These are phyloP conservation scores for Jordanella pulchra DNA, from an alignment of 2,797 vertebrate genomes.

Conservation along the genomic window DNA sequence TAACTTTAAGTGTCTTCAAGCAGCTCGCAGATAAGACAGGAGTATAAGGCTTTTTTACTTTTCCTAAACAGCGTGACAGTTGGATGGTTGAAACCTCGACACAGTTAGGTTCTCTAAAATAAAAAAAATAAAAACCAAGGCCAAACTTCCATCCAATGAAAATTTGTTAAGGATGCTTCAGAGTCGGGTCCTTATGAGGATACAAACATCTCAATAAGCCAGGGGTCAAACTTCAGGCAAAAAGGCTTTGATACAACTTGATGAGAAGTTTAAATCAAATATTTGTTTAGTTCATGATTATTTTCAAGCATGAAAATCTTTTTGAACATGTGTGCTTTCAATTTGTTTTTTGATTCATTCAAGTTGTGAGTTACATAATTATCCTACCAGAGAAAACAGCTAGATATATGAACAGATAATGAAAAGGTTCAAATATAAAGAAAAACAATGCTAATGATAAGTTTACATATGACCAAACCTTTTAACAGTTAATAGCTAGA, in stretches of 20 bases:
- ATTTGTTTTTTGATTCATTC: not conserved
- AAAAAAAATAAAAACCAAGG: not conserved
- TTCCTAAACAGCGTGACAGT: too few species aligned
- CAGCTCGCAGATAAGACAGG: not conserved
- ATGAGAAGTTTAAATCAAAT: not conserved
- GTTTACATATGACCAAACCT: too few species aligned
- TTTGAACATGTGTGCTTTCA: not conserved
- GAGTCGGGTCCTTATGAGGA: not conserved
- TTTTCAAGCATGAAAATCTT: not conserved
- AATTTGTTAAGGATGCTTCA: not conserved
- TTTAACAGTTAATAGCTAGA: conserved; percentile 32
- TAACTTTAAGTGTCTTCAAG: too few species aligned
- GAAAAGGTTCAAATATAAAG: not conserved
- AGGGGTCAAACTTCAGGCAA: not conserved
- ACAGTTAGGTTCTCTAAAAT: not conserved
- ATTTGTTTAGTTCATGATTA: not conserved
- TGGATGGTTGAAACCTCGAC: not conserved
- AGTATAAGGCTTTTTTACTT: too few species aligned
- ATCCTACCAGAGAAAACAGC: not conserved
- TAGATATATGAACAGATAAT: not conserved
- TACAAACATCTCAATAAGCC: not conserved
- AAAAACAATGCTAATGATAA: not conserved
- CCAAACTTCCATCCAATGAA: not conserved
- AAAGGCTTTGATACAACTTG: not conserved
- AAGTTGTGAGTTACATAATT: not conserved